Conservation (phyloP, 2,113 vertebrate species). For the Electrona antarctica region DNA sequence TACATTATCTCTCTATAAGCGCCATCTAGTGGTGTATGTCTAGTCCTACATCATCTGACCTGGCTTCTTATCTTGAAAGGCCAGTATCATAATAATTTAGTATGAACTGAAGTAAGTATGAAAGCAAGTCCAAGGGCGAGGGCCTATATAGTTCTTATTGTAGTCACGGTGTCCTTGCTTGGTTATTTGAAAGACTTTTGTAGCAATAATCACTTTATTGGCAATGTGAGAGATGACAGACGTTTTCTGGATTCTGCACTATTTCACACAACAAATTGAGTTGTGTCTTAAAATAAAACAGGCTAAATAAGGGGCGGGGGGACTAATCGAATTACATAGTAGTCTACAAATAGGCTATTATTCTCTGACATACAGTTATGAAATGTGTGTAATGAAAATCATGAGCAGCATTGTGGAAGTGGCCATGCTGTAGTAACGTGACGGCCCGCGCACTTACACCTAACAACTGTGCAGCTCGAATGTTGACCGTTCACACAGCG, state of each 20-base stretch:
- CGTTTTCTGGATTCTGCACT: no score
- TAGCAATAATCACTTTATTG: no score
- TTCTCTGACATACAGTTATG: conserved; percentile 47
- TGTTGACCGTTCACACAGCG: conserved; percentile 38
- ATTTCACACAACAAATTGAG: no score
- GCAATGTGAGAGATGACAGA: no score
- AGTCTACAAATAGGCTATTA: neutral
- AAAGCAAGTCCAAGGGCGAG: no score
- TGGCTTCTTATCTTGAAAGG: neutral
- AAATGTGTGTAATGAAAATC: conserved; percentile 69
- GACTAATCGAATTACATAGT: neutral
- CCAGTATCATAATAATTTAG: no score
- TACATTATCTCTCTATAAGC: conserved; percentile 21
- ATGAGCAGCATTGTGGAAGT: conserved; percentile 65
- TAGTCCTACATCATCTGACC: conserved; percentile 11
- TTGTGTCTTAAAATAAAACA: neutral
- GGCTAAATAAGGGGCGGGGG: neutral
- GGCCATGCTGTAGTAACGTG: conserved; percentile 65
- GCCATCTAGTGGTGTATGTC: conserved; percentile 47
- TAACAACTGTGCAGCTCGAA: conserved; percentile 62
- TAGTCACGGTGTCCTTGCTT: no score
- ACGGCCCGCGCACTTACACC: conserved; percentile 59
- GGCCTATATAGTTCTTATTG: no score
- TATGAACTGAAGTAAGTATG: no score
- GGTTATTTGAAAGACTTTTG: no score